Percentiles rank a stretch among this genome's conserved stretches.
Evolutionary conservation across 2,888 invertebrate species (phyloP).

Genomic region (Drosophila birchii): DNA sequence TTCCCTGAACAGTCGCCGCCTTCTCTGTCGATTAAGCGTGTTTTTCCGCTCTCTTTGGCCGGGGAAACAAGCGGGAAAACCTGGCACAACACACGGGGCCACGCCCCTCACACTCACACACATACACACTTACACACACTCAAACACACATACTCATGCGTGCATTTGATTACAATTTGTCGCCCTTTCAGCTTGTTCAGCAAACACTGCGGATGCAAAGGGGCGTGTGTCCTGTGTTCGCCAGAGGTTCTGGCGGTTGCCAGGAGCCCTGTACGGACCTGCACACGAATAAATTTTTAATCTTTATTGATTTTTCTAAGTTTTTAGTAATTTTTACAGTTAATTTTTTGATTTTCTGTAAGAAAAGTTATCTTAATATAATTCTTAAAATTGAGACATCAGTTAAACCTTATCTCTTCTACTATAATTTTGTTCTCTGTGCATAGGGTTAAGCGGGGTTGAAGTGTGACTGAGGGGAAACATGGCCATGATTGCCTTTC

Average conservation of each 20-base stretch:
- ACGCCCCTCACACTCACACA: slow-evolving; percentile 44
- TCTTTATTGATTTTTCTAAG: neutral
- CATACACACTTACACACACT: slow-evolving; percentile 15
- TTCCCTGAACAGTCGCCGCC: slow-evolving; percentile 7
- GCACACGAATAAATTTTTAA: neutral
- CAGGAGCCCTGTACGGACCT: neutral
- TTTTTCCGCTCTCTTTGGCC: slow-evolving; percentile 30
- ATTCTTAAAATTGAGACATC: neutral
- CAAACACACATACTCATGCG: slow-evolving; percentile 31
- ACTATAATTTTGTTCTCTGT: neutral
- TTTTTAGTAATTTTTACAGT: neutral
- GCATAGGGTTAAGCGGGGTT: slow-evolving; percentile 1
- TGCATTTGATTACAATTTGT: slow-evolving; percentile 70
- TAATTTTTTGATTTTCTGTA: too few species aligned
- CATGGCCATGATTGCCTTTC: slow-evolving; percentile 61
- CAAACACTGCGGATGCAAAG: slow-evolving; percentile 38
- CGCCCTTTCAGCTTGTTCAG: slow-evolving; percentile 48
- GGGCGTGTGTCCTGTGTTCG: slow-evolving; percentile 8
- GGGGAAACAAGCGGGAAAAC: slow-evolving; percentile 27
- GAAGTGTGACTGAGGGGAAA: slow-evolving; percentile 1
- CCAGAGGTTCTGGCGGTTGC: slow-evolving; percentile 1
- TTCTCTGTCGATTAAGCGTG: slow-evolving; percentile 27
- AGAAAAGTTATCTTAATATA: too few species aligned
- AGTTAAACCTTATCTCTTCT: too few species aligned
- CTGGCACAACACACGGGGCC: slow-evolving; percentile 16